Evolutionary conservation across 2,797 vertebrate species (phyloP).

Genomic region (Smutsia temminckii): DNA sequence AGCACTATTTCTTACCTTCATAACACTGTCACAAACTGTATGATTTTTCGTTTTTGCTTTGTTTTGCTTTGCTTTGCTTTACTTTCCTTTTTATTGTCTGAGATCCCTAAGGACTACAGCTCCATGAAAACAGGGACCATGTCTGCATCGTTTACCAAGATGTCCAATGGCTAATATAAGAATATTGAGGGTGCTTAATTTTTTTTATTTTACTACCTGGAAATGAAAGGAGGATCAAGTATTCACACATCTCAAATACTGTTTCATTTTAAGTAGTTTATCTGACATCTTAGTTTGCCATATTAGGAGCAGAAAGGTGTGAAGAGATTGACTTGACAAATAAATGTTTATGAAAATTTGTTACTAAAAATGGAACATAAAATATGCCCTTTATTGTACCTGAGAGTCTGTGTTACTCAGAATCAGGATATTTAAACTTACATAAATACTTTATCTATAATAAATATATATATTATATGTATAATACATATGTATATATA

Average conservation of each 20-base stretch:
- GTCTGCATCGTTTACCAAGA: not conserved
- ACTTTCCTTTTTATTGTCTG: not conserved
- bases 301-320: not conserved
- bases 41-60: not conserved
- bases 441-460: not conserved
- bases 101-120: not conserved
- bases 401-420: not conserved
- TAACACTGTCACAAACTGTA: not conserved
- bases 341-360: not conserved
- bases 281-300: not conserved
- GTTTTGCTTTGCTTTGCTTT: not conserved
- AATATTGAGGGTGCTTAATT: not conserved
- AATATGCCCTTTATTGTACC: not conserved
- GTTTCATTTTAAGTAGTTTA: not conserved
- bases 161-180: not conserved
- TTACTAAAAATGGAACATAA: conserved; percentile 17
- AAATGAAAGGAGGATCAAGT: not conserved
- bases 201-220: not conserved
- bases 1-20: not conserved
- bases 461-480: no score
- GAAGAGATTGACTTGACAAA: not conserved
- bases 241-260: not conserved
- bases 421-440: not conserved
- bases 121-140: not conserved
- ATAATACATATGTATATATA: no score